Percentiles rank a stretch among this genome's conserved stretches.
Evolutionary conservation across 2,797 vertebrate genomes (phyloP).

Genomic region (Sebastes variabilis): DNA sequence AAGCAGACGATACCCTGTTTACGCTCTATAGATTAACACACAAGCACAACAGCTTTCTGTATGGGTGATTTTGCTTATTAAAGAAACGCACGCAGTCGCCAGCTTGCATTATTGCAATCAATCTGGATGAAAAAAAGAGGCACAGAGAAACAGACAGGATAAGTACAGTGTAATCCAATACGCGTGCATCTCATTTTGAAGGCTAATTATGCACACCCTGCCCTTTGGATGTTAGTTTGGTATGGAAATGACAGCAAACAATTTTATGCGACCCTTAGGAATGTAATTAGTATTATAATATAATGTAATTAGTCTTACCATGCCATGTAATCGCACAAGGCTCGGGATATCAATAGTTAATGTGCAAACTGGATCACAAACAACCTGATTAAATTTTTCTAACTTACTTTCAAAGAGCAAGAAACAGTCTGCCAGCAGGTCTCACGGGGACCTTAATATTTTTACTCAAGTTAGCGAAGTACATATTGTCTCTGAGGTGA

Average conservation of each 20-base stretch:
- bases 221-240: constrained; percentile 60
- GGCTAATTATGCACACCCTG: constrained; percentile 59
- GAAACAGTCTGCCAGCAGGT: constrained; percentile 60
- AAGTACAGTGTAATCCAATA: constrained; percentile 48
- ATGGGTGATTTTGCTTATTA: constrained; percentile 26
- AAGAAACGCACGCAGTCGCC: constrained; percentile 2
- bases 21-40: constrained; percentile 39
- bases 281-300: constrained; percentile 71
- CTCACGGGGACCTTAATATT: constrained; percentile 62
- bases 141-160: constrained; percentile 17
- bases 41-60: constrained; percentile 14
- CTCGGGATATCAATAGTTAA: constrained; percentile 67
- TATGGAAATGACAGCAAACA: constrained; percentile 66
- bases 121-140: constrained; percentile 3
- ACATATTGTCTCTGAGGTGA: constrained; percentile 66
- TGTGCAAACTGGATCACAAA: constrained; percentile 72
- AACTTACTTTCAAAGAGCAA: constrained; percentile 62
- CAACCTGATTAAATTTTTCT: constrained; percentile 68
- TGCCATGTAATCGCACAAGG: constrained; percentile 44
- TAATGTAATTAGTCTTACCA: constrained; percentile 67
- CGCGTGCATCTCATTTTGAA: constrained; percentile 37
- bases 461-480: constrained; percentile 63
- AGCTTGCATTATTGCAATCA: constrained; percentile 42
- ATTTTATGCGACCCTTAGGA: constrained; percentile 58
- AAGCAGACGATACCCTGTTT: constrained; percentile 56